Base-by-base conservation (phyloP, 1,140 invertebrate species). In the Drosophila kohkoa region DNA sequence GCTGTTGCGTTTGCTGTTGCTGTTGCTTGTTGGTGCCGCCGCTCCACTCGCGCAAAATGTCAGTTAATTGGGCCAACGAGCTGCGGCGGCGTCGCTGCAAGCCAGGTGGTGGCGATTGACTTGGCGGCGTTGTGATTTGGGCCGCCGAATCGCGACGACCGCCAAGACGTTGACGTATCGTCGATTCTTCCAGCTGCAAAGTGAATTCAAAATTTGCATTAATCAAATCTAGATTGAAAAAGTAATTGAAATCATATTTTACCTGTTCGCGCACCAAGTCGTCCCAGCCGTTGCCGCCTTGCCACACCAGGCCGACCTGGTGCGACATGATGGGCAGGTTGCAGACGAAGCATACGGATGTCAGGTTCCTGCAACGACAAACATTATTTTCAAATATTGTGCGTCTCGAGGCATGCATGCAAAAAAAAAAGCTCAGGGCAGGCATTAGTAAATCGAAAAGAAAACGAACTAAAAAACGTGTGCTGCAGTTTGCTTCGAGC, bases 341-440 rank as follows among this genome's bases (percentile, higher is more conserved):
- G 95, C 98, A 98, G 75, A 98, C 97, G 94, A 98, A 98, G 93
- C 97, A 98, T 93, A 98, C 96, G 91, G 97, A 96, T 86, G 97
- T 97, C 96, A 98, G 97, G 87, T 96, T 97, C 95, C 97, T 98
- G 95, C 64, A 93, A 94, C 92, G 60, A 73, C 11, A 77, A 49
- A 8, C 32, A 45, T 41, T 2, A 28, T 48, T 28, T 32, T 25
- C 1, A 10, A 38, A 41, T 20, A 35, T 35, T 43, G 20, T 25
- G 20, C 7, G 20, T 10, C 1, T 41, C 5, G 11, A 2, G 20
- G 30, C 15, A 3, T 4, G 13, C 54, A 41, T 15, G 35, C 51
- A 57, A 57, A 3, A 2, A 20, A 20, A 25, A 25, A 57, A 57
- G 54, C 32, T 38, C 2, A 13, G 16, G 20, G 20, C 55, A 58